Percentiles rank a stretch among this genome's conserved stretches.
These are phyloP conservation scores for Watsonalla binaria DNA, from an alignment of 2,888 invertebrate genomes.

Conservation along the genomic window DNA sequence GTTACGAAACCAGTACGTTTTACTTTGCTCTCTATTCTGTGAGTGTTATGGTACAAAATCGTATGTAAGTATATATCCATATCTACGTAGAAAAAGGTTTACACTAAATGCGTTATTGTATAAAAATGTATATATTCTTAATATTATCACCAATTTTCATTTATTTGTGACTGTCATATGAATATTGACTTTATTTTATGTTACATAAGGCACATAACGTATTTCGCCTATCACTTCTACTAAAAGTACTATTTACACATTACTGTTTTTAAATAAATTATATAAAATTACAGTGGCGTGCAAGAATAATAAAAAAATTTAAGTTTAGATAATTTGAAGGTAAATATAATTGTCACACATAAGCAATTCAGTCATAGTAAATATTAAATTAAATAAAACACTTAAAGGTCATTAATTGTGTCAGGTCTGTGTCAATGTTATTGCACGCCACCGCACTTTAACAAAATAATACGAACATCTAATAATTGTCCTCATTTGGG, in stretches of 20 bases:
- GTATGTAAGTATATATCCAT: neutral
- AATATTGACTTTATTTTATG: slow-evolving; percentile 26
- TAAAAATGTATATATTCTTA: slow-evolving; percentile 8
- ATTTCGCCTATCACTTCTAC: slow-evolving; percentile 51
- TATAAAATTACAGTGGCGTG: neutral
- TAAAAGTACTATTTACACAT: slow-evolving; percentile 52
- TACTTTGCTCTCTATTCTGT: too few relatives aligned
- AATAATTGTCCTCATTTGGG: too few relatives aligned
- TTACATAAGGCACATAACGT: slow-evolving; percentile 56
- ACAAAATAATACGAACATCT: slow-evolving; percentile 10
- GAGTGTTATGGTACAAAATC: neutral
- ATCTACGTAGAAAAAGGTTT: neutral
- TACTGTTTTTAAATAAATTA: slow-evolving; percentile 45
- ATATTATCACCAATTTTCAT: slow-evolving; percentile 9
- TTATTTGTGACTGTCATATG: slow-evolving; percentile 17
- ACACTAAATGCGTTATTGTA: slow-evolving; percentile 1
- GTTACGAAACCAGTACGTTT: too few relatives aligned
- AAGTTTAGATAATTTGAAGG: too few relatives aligned
- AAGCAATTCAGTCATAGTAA: too few relatives aligned
- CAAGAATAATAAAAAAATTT: neutral
- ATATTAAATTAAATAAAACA: too few relatives aligned
- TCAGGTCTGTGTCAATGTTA: neutral
- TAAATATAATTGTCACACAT: neutral
- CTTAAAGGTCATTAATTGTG: neutral
- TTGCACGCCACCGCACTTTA: slow-evolving; percentile 15